These are phyloP conservation scores for Scopus umbretta DNA, from an alignment of 2,113 vertebrate species.

Conservation along the genomic window DNA sequence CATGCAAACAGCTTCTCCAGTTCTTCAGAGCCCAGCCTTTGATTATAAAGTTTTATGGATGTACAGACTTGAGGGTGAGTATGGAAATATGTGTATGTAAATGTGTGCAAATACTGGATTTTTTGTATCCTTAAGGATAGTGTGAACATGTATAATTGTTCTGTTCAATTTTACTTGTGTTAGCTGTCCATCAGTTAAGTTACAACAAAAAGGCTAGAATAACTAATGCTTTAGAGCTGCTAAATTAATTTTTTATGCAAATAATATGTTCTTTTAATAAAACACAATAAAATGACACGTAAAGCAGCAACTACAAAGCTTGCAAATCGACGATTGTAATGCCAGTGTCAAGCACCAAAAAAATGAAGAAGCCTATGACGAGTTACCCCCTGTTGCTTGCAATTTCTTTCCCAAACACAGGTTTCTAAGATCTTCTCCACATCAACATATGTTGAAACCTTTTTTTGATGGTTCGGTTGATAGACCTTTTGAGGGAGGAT, in stretches of 20 bases:
- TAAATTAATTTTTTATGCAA: neutral
- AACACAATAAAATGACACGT: neutral
- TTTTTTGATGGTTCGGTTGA: neutral
- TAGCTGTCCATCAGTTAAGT: neutral
- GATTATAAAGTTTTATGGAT: neutral
- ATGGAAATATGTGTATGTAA: neutral
- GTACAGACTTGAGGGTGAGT: neutral
- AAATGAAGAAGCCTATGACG: neutral
- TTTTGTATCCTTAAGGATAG: neutral
- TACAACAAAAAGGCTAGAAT: neutral
- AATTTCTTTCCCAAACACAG: neutral
- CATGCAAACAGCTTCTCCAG: neutral
- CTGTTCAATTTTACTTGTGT: neutral
- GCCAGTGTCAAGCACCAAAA: neutral
- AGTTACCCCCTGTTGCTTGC: neutral
- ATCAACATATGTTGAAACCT: neutral
- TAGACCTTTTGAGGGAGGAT: neutral
- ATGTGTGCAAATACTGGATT: neutral
- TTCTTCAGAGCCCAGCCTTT: neutral
- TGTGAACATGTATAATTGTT: neutral
- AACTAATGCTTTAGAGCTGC: neutral
- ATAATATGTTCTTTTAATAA: neutral
- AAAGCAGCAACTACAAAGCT: neutral
- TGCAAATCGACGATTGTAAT: neutral
- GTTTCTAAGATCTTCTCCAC: neutral